A percentile compares a stretch with the other conserved stretches of the same genome.
Conservation (phyloP, 2,888 invertebrate genomes). For the Caenorhabditis parvicauda region DNA sequence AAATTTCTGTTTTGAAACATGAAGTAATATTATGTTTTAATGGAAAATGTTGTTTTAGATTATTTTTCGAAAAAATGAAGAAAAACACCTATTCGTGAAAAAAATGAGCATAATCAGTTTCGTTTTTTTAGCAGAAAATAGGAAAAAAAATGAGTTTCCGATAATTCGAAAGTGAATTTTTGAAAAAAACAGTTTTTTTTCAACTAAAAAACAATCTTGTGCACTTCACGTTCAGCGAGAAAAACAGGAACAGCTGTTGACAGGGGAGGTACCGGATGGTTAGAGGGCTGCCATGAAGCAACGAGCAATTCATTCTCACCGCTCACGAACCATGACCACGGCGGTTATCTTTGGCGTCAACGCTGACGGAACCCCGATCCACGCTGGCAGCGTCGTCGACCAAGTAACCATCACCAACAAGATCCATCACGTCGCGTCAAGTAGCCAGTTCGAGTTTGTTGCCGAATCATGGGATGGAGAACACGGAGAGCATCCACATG, state of each 20-base stretch:
- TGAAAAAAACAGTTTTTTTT: no score
- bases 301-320: conserved; percentile 5
- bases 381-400: conserved; percentile 2
- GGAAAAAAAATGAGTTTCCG: no score
- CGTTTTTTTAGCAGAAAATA: no score
- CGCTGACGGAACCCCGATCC: conserved; percentile 23
- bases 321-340: conserved; percentile 3
- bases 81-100: no score
- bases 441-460: conserved; percentile 37
- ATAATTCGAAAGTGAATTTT: no score
- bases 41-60: no score
- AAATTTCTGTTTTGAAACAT: no score
- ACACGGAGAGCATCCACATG: conserved; percentile 32
- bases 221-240: not conserved
- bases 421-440: conserved; percentile 35
- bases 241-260: not conserved
- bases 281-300: no score
- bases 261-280: not conserved
- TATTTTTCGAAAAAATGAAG: no score
- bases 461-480: conserved; percentile 47
- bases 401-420: conserved; percentile 15
- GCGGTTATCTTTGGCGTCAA: conserved; percentile 30
- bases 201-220: no score
- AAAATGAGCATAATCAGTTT: no score
- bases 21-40: no score